These are phyloP conservation scores for Isurus oxyrinchus DNA, from an alignment of 2,113 vertebrate species.

Conservation along the genomic window DNA sequence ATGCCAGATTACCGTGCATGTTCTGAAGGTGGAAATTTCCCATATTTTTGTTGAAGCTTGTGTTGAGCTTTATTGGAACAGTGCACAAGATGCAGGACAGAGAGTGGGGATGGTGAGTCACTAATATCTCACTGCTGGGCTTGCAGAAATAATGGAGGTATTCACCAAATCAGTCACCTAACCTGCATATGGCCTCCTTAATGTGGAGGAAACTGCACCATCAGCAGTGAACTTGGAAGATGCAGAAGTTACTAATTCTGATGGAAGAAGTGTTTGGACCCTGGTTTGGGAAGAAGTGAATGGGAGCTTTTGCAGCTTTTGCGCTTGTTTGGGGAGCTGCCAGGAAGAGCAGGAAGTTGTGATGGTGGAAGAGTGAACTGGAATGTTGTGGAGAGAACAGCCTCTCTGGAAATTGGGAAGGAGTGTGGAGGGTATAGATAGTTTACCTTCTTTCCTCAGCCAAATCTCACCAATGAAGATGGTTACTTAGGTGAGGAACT, in stretches of 20 bases:
- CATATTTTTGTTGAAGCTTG: neutral
- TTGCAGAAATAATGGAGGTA: neutral
- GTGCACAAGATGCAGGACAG: neutral
- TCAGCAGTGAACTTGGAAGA: neutral
- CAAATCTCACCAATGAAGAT: too few relatives aligned
- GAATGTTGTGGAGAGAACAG: too few relatives aligned
- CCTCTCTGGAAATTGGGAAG: too few relatives aligned
- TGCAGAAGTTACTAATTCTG: neutral
- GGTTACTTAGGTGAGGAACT: too few relatives aligned
- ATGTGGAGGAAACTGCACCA: neutral
- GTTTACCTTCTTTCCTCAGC: too few relatives aligned
- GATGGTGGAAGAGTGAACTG: too few relatives aligned
- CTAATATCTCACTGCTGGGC: neutral
- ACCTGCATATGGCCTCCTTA: neutral
- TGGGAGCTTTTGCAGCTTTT: too few relatives aligned
- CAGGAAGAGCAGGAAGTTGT: too few relatives aligned
- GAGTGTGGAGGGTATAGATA: too few relatives aligned
- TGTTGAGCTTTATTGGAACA: neutral
- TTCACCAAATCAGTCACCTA: neutral
- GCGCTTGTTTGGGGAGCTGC: too few relatives aligned
- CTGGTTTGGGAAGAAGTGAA: too few relatives aligned
- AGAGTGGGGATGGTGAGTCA: neutral
- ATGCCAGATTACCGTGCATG: neutral
- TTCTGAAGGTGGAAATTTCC: neutral
- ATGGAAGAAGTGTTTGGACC: neutral